Base-by-base conservation (phyloP, 2,797 vertebrate species). In the Phoeniculus purpureus region DNA sequence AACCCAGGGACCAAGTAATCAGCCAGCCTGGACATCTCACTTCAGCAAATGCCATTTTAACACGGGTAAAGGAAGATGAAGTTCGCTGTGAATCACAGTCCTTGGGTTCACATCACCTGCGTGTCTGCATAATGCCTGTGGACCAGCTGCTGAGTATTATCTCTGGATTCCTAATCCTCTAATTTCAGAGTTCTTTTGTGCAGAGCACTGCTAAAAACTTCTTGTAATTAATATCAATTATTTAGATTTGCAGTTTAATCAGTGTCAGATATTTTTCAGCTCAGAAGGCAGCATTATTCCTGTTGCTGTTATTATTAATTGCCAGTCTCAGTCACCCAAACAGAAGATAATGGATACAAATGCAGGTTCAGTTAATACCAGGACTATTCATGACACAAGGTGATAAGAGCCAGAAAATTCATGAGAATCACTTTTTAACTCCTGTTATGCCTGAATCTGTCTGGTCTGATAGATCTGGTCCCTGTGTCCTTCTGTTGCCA, bases 241-340 rank as follows among this genome's bases (percentile, higher is more conserved):
- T 97, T 96, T 97, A 96, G 95, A 96, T 95, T 95, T 95, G 85
- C 84, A 81, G 92, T 95, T 96, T 94, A 95, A 95, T 93, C 77
- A 83, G 91, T 93, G 94, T 92, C 95, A 96, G 95, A 78, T 94
- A 91, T 90, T 94, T 90, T 89, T 86, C 72, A 81, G 86, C 60
- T 75, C 51, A 92, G 93, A 95, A 95, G 90, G 58, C 65, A 74
- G 68, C 84, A 59, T 90, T 94, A 82, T 87, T 91, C 72, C 65
- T 82, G 48, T 82, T 93, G 67, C 65, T 78, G 56, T 81, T 91
- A 34, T 92, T 94, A 87, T 92, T 96, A 95, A 93, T 95, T 95
- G 43, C 61, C 67, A 81, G 27, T 79, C 88, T 89, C 1, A 6
- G 56, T 91, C 85, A 91, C 81, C 91, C 83, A 94, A 95, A 96